Conservation (phyloP, 35 echinoderm and acorn worm species). For the Chiridota heheva region DNA sequence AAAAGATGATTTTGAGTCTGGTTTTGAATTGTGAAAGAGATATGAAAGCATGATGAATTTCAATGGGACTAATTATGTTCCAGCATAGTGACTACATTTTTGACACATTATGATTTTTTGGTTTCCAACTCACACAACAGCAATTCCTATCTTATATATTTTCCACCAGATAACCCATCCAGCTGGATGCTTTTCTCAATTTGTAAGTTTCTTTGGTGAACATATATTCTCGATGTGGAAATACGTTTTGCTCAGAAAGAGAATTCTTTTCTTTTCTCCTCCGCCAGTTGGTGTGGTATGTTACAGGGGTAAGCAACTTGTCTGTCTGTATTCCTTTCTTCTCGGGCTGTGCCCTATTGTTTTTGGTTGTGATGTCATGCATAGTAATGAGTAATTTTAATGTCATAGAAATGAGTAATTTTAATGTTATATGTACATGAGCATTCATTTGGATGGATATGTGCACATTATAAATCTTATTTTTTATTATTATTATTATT, state of each 20-base stretch:
- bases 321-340: slow-evolving; percentile 23
- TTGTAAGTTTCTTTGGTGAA: slow-evolving; percentile 96
- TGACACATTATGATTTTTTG: no score
- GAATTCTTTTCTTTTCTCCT: slow-evolving; percentile 94
- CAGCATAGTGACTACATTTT: no score
- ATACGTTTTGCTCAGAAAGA: slow-evolving; percentile 73
- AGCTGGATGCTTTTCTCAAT: slow-evolving; percentile 94
- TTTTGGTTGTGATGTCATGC: not conserved
- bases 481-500: not conserved
- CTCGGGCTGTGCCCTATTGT: not conserved
- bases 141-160: no score
- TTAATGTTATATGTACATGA: no score
- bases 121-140: no score
- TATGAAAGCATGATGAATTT: no score
- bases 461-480: not conserved
- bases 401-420: no score
- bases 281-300: slow-evolving; percentile 95
- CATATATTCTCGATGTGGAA: slow-evolving; percentile 96
- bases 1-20: no score
- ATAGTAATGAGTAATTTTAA: no score
- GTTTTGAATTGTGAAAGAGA: no score
- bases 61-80: no score
- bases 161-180: slow-evolving; percentile 89
- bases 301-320: slow-evolving; percentile 74
- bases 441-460: no score